Conservation (phyloP, 2,113 vertebrate genomes). For the Connochaetes taurinus region DNA sequence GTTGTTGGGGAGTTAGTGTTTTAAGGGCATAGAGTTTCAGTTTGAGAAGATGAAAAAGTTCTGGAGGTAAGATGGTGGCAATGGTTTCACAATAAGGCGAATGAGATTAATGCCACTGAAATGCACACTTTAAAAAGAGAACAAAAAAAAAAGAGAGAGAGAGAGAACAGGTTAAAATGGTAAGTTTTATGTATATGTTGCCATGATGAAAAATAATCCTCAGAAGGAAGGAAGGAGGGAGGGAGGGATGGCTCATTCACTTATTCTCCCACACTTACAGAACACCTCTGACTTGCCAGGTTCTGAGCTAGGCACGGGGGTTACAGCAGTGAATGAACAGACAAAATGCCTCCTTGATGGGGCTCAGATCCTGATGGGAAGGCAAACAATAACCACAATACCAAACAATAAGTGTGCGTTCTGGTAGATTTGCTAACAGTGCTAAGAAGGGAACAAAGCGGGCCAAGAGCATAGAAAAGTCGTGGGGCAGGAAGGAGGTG, state of each 20-base stretch:
- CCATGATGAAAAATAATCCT: not conserved
- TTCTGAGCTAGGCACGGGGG: not conserved
- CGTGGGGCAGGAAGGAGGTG: not conserved
- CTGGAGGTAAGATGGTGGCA: not conserved
- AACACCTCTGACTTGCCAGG: not conserved
- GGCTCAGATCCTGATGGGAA: not conserved
- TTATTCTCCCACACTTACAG: not conserved
- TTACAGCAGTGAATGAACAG: not conserved
- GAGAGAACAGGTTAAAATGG: too few species aligned
- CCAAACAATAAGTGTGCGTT: not conserved
- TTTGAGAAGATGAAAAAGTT: not conserved
- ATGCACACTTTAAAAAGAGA: not conserved
- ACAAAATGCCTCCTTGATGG: not conserved
- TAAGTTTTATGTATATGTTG: not conserved
- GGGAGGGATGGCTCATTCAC: not conserved
- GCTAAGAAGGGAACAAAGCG: not conserved
- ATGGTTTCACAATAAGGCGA: not conserved
- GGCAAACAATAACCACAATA: not conserved
- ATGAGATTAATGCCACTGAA: not conserved
- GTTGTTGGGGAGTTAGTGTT: not conserved
- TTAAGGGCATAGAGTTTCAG: not conserved
- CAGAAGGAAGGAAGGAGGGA: not conserved
- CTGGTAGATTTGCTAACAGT: not conserved
- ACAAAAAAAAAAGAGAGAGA: too few species aligned
- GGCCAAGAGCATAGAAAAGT: not conserved